A percentile compares a stretch with the other conserved stretches of the same genome.
Evolutionary conservation across 2,888 invertebrate genomes (phyloP).

Genomic region (Mimachlamys varia): DNA sequence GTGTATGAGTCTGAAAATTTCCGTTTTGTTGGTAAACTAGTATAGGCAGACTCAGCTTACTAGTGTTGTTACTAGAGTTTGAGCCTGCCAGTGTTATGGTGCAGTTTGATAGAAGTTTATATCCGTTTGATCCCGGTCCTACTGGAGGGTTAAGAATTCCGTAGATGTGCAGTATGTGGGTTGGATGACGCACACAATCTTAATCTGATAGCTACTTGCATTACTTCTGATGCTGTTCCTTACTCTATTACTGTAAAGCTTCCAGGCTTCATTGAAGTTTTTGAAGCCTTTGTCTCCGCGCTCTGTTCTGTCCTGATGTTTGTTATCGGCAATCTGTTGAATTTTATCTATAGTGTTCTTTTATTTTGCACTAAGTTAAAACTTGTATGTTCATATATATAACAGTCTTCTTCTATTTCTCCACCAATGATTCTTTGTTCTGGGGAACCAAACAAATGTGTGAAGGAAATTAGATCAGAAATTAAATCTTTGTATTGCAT

Average conservation of each 20-base stretch:
- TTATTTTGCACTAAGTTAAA: not conserved
- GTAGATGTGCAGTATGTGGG: constrained; percentile 17
- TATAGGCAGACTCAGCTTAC: not conserved
- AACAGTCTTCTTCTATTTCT: not conserved
- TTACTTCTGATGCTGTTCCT: not conserved
- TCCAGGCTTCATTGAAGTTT: constrained; percentile 10
- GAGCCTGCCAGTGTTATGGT: not conserved
- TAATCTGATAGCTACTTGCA: not conserved
- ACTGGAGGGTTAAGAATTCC: not conserved
- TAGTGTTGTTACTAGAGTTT: not conserved
- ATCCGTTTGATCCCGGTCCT: constrained; percentile 3
- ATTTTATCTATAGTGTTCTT: not conserved
- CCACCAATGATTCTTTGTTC: not conserved
- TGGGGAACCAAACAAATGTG: not conserved
- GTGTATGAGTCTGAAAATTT: not conserved
- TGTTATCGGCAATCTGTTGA: not conserved
- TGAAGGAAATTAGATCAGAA: not conserved
- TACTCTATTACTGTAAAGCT: not conserved
- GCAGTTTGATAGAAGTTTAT: not conserved
- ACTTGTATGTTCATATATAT: not conserved
- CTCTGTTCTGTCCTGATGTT: not conserved
- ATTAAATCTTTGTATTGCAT: too few relatives aligned
- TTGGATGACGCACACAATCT: constrained; percentile 16
- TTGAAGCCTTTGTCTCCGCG: not conserved
- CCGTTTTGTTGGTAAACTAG: not conserved